Conservation (phyloP, 1,140 invertebrate genomes). For the Zaprionus nigranus region DNA sequence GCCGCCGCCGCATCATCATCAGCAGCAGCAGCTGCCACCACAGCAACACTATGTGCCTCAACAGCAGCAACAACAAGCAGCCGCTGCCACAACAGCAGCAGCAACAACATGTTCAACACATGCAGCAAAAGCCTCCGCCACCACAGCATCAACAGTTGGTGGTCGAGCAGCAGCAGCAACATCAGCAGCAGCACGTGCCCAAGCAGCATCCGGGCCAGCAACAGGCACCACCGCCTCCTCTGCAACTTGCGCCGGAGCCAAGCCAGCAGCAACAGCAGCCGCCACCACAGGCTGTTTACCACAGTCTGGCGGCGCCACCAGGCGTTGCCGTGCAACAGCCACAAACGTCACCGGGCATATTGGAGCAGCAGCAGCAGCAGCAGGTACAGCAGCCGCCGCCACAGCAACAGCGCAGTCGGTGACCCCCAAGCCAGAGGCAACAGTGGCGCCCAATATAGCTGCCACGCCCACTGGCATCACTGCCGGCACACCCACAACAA, state of each 20-base stretch:
- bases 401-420: constrained; percentile 42
- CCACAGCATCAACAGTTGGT: constrained; percentile 73
- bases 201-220: constrained; percentile 78
- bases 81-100: constrained; percentile 83
- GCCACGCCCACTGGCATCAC: constrained; percentile 66
- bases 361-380: constrained; percentile 55
- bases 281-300: constrained; percentile 59
- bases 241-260: constrained; percentile 52
- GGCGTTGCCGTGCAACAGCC: constrained; percentile 68
- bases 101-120: constrained; percentile 59
- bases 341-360: constrained; percentile 66
- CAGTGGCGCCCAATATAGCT: constrained; percentile 36
- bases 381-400: constrained; percentile 37
- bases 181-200: constrained; percentile 73
- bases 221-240: constrained; percentile 50
- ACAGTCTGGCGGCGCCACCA: constrained; percentile 50
- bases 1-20: constrained; percentile 70
- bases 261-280: constrained; percentile 42
- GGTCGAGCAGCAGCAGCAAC: constrained; percentile 54
- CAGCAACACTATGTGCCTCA: constrained; percentile 84
- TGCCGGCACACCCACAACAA: constrained; percentile 62
- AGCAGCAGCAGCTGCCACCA: constrained; percentile 53
- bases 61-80: constrained; percentile 72
- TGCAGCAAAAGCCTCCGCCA: constrained; percentile 85
- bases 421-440: constrained; percentile 61